A percentile compares a stretch with the other conserved stretches of the same genome.
Conservation (phyloP, 2,113 vertebrate species). For the Grammomys dolichurus region DNA sequence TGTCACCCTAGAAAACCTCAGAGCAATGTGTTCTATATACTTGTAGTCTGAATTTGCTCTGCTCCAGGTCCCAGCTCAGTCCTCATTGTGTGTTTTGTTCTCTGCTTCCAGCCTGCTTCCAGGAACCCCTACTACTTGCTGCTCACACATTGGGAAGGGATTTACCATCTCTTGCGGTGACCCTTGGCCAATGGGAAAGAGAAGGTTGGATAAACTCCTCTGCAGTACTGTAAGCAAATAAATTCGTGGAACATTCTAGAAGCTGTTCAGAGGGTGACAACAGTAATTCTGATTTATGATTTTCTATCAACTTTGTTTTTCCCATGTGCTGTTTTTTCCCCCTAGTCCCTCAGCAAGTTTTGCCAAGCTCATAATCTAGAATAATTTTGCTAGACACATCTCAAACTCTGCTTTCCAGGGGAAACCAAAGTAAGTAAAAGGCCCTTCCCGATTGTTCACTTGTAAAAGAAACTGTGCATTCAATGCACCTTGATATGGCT, state of each 20-base stretch:
- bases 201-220: neutral
- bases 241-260: slow-evolving; percentile 17
- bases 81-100: rapidly evolving
- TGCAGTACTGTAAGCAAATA: neutral
- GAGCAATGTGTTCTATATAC: neutral
- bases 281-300: neutral
- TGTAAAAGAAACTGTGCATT: neutral
- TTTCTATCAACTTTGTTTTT: neutral
- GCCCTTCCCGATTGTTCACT: neutral
- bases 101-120: neutral
- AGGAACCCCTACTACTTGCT: neutral
- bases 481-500: neutral
- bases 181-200: neutral
- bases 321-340: neutral
- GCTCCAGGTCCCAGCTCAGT: rapidly evolving
- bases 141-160: neutral
- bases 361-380: neutral
- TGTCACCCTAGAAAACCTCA: too few species aligned
- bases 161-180: neutral
- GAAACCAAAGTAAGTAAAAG: neutral
- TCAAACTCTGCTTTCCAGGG: neutral
- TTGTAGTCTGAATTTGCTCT: neutral
- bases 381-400: neutral
- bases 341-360: neutral
- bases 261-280: neutral